Conservation (phyloP, 2,113 vertebrate genomes). For the Rhizomys pruinosus region DNA sequence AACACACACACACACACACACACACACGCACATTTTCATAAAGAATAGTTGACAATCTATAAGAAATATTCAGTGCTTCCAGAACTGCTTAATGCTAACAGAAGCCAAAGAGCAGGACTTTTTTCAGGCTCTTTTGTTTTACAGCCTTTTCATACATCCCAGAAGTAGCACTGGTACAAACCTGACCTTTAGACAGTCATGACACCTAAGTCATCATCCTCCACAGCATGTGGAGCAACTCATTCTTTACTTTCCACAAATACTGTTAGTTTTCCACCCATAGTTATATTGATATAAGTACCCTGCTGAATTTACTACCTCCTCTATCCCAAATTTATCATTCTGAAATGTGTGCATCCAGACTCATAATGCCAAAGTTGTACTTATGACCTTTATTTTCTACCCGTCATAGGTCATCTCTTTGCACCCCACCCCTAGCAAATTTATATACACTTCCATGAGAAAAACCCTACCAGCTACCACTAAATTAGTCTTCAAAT, state of each 20-base stretch:
- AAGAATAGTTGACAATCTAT: too few relatives aligned
- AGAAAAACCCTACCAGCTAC: conserved; percentile 14
- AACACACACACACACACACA: conserved; percentile 19
- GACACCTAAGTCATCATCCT: neutral
- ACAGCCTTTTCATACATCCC: neutral
- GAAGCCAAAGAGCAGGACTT: too few relatives aligned
- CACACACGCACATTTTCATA: too few relatives aligned
- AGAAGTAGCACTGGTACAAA: neutral
- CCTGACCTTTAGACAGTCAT: neutral
- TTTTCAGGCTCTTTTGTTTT: conserved; percentile 2
- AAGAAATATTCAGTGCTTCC: too few relatives aligned
- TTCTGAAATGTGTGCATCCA: neutral
- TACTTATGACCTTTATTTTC: too few relatives aligned
- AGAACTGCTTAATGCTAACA: too few relatives aligned
- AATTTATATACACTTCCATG: neutral
- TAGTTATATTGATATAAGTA: neutral
- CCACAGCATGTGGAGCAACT: neutral
- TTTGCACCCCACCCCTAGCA: too few relatives aligned
- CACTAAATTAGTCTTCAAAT: neutral
- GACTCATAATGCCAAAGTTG: neutral
- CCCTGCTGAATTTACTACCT: conserved; percentile 25
- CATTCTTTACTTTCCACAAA: neutral
- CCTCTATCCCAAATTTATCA: neutral
- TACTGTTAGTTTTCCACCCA: conserved; percentile 8
- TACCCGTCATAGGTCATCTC: neutral